A percentile compares a stretch with the other conserved stretches of the same genome.
Evolutionary conservation across 2,888 invertebrate species (phyloP).

Genomic region (Miltochrista miniata): DNA sequence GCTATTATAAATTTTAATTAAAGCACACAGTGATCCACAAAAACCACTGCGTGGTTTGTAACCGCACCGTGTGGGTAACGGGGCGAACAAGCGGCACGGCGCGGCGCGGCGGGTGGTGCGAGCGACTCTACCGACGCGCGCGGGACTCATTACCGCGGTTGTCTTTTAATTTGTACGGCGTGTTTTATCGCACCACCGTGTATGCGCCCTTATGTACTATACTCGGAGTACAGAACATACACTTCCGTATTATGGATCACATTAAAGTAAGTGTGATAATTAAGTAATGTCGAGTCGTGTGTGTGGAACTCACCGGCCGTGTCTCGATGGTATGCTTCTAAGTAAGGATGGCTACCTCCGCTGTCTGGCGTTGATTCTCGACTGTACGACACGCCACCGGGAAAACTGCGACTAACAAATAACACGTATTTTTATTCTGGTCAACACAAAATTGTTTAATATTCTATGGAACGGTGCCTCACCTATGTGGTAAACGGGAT

Average conservation of each 20-base stretch:
- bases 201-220: slow-evolving; percentile 40
- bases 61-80: slow-evolving; percentile 38
- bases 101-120: slow-evolving; percentile 26
- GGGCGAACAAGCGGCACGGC: too few relatives aligned
- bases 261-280: slow-evolving; percentile 38
- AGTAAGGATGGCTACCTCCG: slow-evolving; percentile 92
- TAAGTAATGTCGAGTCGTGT: slow-evolving; percentile 17
- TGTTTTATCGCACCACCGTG: slow-evolving; percentile 59
- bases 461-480: slow-evolving; percentile 55
- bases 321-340: slow-evolving; percentile 92
- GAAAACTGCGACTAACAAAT: slow-evolving; percentile 81
- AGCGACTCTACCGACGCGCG: slow-evolving; percentile 39
- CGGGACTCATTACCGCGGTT: slow-evolving; percentile 66
- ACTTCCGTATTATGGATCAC: slow-evolving; percentile 34
- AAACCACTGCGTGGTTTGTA: slow-evolving; percentile 41
- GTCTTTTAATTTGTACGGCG: slow-evolving; percentile 76
- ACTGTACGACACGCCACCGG: slow-evolving; percentile 89
- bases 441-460: slow-evolving; percentile 3
- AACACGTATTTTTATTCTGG: slow-evolving; percentile 29
- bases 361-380: slow-evolving; percentile 95
- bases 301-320: slow-evolving; percentile 87
- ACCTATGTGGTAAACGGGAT: slow-evolving; percentile 94
- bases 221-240: slow-evolving; percentile 29
- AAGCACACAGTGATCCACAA: slow-evolving; percentile 44
- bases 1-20: slow-evolving; percentile 48